These are phyloP conservation scores for Hirtodrosophila alboralis DNA, from an alignment of 2,888 invertebrate genomes.

Conservation along the genomic window DNA sequence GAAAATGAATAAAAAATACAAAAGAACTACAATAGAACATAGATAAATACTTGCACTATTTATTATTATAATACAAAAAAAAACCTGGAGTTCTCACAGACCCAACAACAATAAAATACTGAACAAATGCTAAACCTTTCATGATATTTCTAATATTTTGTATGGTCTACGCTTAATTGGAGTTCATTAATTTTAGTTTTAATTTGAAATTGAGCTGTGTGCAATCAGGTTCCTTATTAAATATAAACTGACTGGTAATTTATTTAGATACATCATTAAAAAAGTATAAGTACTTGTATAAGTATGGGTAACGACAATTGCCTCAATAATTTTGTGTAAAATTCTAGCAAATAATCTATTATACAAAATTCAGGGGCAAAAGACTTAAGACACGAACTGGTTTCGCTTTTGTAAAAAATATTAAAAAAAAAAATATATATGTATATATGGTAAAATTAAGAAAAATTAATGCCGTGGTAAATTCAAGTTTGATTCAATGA, in stretches of 20 bases:
- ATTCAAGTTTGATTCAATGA: conserved; percentile 38
- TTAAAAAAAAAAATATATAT: conserved; percentile 16
- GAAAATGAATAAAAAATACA: conserved; percentile 23
- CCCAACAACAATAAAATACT: conserved; percentile 17
- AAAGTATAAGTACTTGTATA: conserved; percentile 15
- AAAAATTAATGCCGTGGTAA: conserved; percentile 22
- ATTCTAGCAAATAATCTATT: conserved; percentile 63
- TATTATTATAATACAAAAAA: conserved; percentile 31
- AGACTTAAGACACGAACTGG: conserved; percentile 29
- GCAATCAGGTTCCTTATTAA: conserved; percentile 57
- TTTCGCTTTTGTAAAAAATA: conserved; percentile 30
- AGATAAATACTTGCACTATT: conserved; percentile 24
- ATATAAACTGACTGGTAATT: conserved; percentile 42
- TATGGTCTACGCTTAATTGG: conserved; percentile 60
- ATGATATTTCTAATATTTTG: conserved; percentile 26
- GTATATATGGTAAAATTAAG: conserved; percentile 1
- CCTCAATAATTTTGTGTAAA: conserved; percentile 50
- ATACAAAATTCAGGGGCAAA: conserved; percentile 63
- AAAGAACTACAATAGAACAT: conserved; percentile 18
- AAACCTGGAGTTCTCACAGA: neutral
- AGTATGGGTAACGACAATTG: conserved; percentile 30
- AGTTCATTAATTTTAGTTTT: conserved; percentile 68
- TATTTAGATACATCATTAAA: conserved; percentile 45
- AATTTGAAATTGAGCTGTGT: conserved; percentile 56
- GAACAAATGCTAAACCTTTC: conserved; percentile 30